These are phyloP conservation scores for Aix galericulata DNA, from an alignment of 2,113 vertebrate genomes.

Conservation along the genomic window DNA sequence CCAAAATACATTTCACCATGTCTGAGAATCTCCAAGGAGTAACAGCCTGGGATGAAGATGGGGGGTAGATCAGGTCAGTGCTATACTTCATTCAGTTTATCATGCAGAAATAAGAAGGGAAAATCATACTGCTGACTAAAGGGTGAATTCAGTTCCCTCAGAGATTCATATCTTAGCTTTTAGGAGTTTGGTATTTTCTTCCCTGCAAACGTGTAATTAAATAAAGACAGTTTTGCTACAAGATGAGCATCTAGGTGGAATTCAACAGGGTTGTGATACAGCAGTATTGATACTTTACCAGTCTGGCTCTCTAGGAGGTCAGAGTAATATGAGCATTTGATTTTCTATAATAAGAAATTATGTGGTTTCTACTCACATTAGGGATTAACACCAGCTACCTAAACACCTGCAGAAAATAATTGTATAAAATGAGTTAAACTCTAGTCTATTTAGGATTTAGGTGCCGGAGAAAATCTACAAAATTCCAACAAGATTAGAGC, in stretches of 20 bases:
- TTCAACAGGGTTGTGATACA: background rate
- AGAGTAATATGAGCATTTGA: background rate
- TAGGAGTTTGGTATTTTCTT: background rate
- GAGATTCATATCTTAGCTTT: background rate
- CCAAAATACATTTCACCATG: background rate
- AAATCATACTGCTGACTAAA: background rate
- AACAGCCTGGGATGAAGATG: background rate
- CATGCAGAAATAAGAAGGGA: background rate
- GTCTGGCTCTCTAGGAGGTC: background rate
- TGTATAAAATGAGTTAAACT: background rate
- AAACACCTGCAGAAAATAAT: background rate
- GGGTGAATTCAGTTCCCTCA: background rate
- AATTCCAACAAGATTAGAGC: background rate
- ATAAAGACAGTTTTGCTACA: background rate
- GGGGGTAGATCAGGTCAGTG: background rate
- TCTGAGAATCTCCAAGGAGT: background rate
- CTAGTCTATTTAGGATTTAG: background rate
- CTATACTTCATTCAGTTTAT: background rate
- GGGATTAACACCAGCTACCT: background rate
- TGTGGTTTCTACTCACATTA: background rate
- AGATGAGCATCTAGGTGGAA: background rate
- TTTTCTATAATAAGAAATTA: background rate
- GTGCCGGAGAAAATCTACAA: accelerated
- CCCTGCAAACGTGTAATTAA: background rate
- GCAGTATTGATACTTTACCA: background rate